A percentile compares a stretch with the other conserved stretches of the same genome.
These are phyloP conservation scores for Phoeniculus purpureus DNA, from an alignment of 2,797 vertebrate species.

Conservation along the genomic window DNA sequence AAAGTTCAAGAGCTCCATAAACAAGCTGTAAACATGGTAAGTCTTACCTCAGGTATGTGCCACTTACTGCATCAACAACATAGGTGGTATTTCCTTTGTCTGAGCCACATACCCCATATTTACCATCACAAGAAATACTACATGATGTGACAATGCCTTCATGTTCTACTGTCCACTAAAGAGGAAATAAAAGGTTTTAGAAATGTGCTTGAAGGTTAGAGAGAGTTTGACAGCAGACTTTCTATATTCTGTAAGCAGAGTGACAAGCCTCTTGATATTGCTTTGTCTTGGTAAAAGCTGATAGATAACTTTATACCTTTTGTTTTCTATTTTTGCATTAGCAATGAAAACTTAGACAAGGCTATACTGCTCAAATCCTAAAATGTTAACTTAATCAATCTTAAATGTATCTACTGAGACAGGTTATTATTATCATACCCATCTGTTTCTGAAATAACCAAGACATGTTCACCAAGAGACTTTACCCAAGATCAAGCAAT, in stretches of 20 bases:
- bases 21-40: background rate
- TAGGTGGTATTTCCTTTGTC: constrained; percentile 72
- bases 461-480: background rate
- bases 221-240: background rate
- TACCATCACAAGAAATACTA: constrained; percentile 77
- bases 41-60: constrained; percentile 69
- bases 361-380: background rate
- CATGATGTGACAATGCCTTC: constrained; percentile 79
- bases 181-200: background rate
- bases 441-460: background rate
- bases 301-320: background rate
- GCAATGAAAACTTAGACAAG: background rate
- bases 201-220: background rate
- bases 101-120: constrained; percentile 70
- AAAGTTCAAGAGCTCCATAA: background rate
- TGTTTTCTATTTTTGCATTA: background rate
- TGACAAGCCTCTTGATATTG: background rate
- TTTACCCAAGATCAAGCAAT: background rate
- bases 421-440: background rate
- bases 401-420: background rate
- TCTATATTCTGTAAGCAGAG: background rate
- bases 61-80: constrained; percentile 65
- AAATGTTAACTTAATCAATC: background rate
- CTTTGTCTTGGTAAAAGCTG: background rate
- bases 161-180: constrained; percentile 75